These are phyloP conservation scores for Tyrannus savana DNA, from an alignment of 2,113 vertebrate genomes.

Conservation along the genomic window DNA sequence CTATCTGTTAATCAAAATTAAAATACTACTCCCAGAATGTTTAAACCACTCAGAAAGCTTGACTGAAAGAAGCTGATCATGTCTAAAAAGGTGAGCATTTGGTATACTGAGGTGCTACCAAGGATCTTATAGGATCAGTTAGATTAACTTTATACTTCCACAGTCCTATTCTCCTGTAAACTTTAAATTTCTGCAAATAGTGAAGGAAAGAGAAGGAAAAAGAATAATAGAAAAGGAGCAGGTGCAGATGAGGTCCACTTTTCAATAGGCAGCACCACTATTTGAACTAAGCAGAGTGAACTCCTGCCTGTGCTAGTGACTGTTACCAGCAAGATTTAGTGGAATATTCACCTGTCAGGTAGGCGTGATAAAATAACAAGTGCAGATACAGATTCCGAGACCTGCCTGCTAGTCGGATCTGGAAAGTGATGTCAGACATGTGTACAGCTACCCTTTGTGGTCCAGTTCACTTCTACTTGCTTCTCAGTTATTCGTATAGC, in stretches of 20 bases:
- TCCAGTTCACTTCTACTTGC: not conserved
- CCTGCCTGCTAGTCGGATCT: not conserved
- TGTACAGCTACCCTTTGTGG: not conserved
- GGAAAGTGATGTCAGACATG: not conserved
- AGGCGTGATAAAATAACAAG: not conserved
- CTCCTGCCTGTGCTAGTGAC: not conserved
- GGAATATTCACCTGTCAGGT: not conserved
- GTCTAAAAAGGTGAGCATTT: not conserved
- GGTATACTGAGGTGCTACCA: not conserved
- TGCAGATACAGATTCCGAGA: not conserved
- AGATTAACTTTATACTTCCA: not conserved
- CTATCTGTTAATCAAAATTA: not conserved
- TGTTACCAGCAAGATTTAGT: not conserved
- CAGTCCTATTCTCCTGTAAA: not conserved
- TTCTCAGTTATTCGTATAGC: not conserved
- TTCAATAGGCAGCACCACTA: not conserved
- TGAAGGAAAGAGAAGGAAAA: not conserved
- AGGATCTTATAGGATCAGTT: not conserved
- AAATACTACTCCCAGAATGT: not conserved
- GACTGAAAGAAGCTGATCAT: not conserved
- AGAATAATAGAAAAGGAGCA: not conserved
- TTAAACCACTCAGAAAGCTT: not conserved
- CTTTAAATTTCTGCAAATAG: not conserved
- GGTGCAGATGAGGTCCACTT: not conserved
- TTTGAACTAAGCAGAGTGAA: not conserved